A percentile compares a stretch with the other conserved stretches of the same genome.
Conservation (phyloP, 2,113 vertebrate species). For the Atherinomorus stipes region DNA sequence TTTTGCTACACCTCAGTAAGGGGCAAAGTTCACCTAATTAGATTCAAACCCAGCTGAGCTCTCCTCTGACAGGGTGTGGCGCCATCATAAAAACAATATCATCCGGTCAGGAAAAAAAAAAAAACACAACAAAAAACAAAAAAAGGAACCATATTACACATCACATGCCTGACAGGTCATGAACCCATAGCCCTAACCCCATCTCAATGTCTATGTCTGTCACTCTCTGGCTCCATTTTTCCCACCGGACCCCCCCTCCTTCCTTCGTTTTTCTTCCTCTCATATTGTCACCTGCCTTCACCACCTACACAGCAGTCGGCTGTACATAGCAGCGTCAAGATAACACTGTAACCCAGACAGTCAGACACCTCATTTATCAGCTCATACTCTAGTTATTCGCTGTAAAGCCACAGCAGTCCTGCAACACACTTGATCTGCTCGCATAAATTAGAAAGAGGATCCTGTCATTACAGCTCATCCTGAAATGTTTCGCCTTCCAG, state of each 20-base stretch:
- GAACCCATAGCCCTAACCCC: slow-evolving; percentile 41
- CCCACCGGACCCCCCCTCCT: slow-evolving; percentile 29
- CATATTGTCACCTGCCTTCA: slow-evolving; percentile 74
- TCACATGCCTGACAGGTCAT: slow-evolving; percentile 66
- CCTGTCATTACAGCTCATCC: neutral
- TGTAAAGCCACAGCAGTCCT: slow-evolving; percentile 35
- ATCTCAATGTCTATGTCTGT: slow-evolving; percentile 64
- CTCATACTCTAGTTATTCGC: slow-evolving; percentile 51
- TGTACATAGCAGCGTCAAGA: slow-evolving; percentile 65
- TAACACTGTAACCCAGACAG: slow-evolving; percentile 64
- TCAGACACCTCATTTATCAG: slow-evolving; percentile 74
- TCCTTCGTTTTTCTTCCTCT: slow-evolving; percentile 40
- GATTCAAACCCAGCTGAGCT: slow-evolving; percentile 67
- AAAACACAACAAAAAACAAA: slow-evolving; percentile 12
- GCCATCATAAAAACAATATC: slow-evolving; percentile 51
- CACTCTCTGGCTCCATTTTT: slow-evolving; percentile 52
- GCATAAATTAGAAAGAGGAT: slow-evolving; percentile 22
- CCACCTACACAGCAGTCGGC: slow-evolving; percentile 71
- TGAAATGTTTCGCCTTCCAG: slow-evolving; percentile 1
- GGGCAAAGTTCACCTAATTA: slow-evolving; percentile 73
- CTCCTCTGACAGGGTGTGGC: slow-evolving; percentile 54
- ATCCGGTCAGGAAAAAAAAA: slow-evolving; percentile 5
- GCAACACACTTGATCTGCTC: slow-evolving; percentile 45
- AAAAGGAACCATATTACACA: slow-evolving; percentile 51
- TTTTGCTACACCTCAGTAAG: slow-evolving; percentile 28